Evolutionary conservation across 2,888 invertebrate species (phyloP).

Genomic region (Spodoptera picta): DNA sequence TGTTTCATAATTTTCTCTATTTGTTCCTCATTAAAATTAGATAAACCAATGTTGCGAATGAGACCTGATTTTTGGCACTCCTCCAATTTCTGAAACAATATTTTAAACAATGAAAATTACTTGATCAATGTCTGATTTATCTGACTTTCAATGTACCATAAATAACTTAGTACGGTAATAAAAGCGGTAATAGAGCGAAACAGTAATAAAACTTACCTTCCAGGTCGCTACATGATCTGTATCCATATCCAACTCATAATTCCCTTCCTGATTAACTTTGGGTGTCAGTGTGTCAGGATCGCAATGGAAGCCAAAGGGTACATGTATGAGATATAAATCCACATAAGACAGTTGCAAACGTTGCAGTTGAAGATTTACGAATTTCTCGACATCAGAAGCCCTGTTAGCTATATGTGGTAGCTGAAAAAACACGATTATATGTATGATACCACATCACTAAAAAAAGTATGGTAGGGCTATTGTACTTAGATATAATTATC

Average conservation of each 20-base stretch:
- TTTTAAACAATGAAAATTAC: conserved; percentile 1
- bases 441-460: background rate
- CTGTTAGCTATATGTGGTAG: conserved; percentile 92
- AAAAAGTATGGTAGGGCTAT: background rate
- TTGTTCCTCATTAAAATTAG: conserved; percentile 93
- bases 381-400: conserved; percentile 90
- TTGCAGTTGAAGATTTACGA: conserved; percentile 90
- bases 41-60: conserved; percentile 92
- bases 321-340: conserved; percentile 94
- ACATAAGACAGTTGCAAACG: conserved; percentile 91
- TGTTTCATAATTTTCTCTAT: conserved; percentile 89
- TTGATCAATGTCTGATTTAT: no score
- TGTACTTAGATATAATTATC: background rate
- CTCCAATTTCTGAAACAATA: conserved; percentile 90
- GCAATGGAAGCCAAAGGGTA: conserved; percentile 91
- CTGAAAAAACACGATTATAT: conserved; percentile 72
- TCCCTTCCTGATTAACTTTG: conserved; percentile 88
- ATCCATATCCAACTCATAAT: conserved; percentile 88
- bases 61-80: conserved; percentile 90
- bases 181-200: background rate
- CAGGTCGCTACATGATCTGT: conserved; percentile 92
- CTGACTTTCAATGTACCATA: no score
- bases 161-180: background rate
- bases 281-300: conserved; percentile 88
- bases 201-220: conserved; percentile 84